Evolutionary conservation across 2,888 invertebrate species (phyloP).

Genomic region (Leistus spinibarbis): DNA sequence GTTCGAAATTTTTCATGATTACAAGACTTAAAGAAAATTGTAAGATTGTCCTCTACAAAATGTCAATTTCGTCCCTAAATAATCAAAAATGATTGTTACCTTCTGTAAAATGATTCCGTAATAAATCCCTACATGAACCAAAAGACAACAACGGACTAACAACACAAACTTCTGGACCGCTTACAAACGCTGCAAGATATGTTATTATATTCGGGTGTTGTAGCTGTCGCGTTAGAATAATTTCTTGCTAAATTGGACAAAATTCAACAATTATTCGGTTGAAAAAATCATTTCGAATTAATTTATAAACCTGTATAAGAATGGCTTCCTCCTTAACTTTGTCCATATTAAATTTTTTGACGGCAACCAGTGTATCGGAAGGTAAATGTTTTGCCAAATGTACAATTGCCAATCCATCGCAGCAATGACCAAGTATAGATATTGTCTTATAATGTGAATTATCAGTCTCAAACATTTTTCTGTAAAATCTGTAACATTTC

Average conservation of each 20-base stretch:
- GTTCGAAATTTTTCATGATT: no score
- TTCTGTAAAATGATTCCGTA: constrained; percentile 74
- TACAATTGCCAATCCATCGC: constrained; percentile 72
- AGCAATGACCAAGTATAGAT: constrained; percentile 71
- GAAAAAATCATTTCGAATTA: neutral
- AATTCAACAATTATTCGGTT: constrained; percentile 13
- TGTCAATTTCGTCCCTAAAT: no score
- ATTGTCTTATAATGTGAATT: constrained; percentile 70
- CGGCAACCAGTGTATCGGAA: constrained; percentile 69
- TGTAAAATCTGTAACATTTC: neutral
- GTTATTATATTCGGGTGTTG: constrained; percentile 80
- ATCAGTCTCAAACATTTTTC: constrained; percentile 54
- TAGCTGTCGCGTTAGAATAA: constrained; percentile 75
- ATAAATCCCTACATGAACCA: constrained; percentile 81
- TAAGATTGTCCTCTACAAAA: no score
- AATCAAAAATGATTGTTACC: no score
- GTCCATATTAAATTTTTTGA: constrained; percentile 79
- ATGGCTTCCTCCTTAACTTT: constrained; percentile 67
- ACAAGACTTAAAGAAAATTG: no score
- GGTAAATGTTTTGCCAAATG: constrained; percentile 72
- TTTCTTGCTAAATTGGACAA: constrained; percentile 71
- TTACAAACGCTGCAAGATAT: constrained; percentile 77
- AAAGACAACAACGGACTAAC: constrained; percentile 84
- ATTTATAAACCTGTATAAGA: constrained; percentile 60
- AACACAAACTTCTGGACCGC: constrained; percentile 77